These are phyloP conservation scores for Porphyrio hochstetteri DNA, from an alignment of 2,113 vertebrate genomes.

Conservation along the genomic window DNA sequence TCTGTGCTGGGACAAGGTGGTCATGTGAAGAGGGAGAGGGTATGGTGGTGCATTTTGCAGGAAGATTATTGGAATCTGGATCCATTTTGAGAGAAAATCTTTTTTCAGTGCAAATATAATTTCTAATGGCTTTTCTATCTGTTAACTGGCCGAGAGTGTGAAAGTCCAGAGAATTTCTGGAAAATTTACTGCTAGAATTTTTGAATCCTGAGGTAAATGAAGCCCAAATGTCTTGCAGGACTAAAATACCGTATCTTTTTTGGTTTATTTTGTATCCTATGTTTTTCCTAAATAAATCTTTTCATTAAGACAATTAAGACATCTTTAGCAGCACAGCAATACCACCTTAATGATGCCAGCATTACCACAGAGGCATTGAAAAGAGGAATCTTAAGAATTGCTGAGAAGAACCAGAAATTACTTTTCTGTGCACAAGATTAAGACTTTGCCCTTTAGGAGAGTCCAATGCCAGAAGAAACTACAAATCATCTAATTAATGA, in stretches of 20 bases:
- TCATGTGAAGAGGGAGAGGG: not conserved
- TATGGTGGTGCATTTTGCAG: not conserved
- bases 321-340: not conserved
- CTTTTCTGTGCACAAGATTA: not conserved
- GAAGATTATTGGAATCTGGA: not conserved
- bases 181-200: not conserved
- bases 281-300: not conserved
- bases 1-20: accelerated
- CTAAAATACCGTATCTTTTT: not conserved
- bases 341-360: not conserved
- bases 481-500: not conserved
- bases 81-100: not conserved
- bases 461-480: not conserved
- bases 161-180: not conserved
- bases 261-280: not conserved
- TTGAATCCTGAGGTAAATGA: not conserved
- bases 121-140: not conserved
- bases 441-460: not conserved
- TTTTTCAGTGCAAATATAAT: not conserved
- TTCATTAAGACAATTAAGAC: not conserved
- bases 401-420: not conserved
- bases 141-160: not conserved
- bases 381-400: not conserved
- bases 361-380: not conserved
- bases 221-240: not conserved